Evolutionary conservation across 2,113 vertebrate genomes (phyloP).

Genomic region (Pituophis catenifer): DNA sequence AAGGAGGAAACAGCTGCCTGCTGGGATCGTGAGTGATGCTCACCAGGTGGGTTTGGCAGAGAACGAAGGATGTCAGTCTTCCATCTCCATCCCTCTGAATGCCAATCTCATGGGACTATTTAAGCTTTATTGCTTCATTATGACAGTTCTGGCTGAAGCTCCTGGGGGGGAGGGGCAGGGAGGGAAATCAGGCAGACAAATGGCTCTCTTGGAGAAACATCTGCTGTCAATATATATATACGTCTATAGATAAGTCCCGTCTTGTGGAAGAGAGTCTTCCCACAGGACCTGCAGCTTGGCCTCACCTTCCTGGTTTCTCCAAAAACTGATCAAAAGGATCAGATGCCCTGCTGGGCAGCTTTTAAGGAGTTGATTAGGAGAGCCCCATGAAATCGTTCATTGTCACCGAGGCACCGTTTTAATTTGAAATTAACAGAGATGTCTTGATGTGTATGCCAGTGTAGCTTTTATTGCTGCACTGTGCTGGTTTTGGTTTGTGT

Average conservation of each 20-base stretch:
- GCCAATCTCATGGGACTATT: background rate
- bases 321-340: background rate
- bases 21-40: background rate
- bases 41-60: background rate
- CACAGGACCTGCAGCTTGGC: background rate
- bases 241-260: background rate
- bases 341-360: background rate
- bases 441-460: background rate
- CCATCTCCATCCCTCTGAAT: background rate
- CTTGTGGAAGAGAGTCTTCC: background rate
- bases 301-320: background rate
- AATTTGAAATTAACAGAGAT: background rate
- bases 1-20: conserved; percentile 19
- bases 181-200: background rate
- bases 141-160: background rate
- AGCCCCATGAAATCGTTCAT: background rate
- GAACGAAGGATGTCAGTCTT: background rate
- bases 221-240: background rate
- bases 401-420: background rate
- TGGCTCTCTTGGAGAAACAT: conserved; percentile 8
- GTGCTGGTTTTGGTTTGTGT: background rate
- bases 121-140: background rate
- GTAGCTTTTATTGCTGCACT: background rate
- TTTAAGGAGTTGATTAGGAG: background rate
- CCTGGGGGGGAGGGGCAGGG: background rate